phyloP scores from a whole-genome alignment of 1,140 invertebrate species.

The Drosophila mojavensis region DNA sequence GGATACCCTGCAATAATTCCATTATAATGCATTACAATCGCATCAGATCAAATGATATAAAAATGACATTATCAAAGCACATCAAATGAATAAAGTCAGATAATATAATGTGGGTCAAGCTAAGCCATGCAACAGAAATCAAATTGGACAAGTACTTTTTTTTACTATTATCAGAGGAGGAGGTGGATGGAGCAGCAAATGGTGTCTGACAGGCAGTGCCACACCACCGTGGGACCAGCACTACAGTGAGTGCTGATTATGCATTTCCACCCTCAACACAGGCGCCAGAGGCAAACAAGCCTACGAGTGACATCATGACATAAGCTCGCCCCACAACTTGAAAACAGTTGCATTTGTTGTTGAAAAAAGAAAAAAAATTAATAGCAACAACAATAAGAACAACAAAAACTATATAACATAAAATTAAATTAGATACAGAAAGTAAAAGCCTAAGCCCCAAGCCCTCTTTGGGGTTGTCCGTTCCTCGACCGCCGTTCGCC shows the following conservation, averaged over 20 bases:
- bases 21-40: not conserved
- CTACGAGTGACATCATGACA: slow-evolving; percentile 66
- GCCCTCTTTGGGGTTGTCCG: slow-evolving; percentile 61
- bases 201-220: not conserved
- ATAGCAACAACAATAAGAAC: slow-evolving; percentile 4
- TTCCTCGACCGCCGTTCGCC: not conserved
- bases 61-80: not conserved
- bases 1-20: too few species aligned
- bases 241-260: slow-evolving; percentile 53
- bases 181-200: not conserved
- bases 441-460: slow-evolving; percentile 61
- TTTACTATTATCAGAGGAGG: too few species aligned
- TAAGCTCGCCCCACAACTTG: slow-evolving; percentile 32
- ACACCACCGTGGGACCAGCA: slow-evolving; percentile 14
- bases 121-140: slow-evolving; percentile 37
- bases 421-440: slow-evolving; percentile 67
- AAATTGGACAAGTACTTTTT: slow-evolving; percentile 25
- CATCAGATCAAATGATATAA: not conserved
- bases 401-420: not conserved
- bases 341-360: slow-evolving; percentile 67
- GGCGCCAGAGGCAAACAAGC: slow-evolving; percentile 25
- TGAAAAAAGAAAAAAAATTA: not conserved
- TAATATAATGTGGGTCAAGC: slow-evolving; percentile 40
- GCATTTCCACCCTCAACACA: slow-evolving; percentile 65
- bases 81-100: not conserved